These are phyloP conservation scores for Chloebia gouldiae DNA, from an alignment of 2,113 vertebrate species.

Conservation along the genomic window DNA sequence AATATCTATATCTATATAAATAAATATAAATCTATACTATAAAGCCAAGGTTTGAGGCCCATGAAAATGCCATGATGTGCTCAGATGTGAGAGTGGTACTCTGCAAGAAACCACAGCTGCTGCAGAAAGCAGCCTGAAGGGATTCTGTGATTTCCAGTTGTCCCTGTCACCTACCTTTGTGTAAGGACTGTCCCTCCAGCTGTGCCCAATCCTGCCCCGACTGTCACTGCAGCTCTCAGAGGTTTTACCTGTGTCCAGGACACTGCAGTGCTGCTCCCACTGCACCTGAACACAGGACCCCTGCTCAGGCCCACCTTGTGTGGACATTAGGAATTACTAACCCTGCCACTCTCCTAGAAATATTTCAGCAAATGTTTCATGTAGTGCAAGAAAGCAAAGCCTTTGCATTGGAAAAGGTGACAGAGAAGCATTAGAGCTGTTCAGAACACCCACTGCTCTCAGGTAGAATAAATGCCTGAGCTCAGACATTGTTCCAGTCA, in stretches of 20 bases:
- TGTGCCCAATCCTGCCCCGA: neutral
- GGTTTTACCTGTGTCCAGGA: neutral
- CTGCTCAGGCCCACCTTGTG: neutral
- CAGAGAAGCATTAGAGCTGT: neutral
- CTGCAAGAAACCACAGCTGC: neutral
- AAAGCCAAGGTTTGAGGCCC: neutral
- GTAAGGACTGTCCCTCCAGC: neutral
- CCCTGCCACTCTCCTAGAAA: neutral
- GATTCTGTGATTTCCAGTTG: neutral
- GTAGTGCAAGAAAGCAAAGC: neutral
- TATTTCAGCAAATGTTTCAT: neutral
- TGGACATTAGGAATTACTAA: too few relatives aligned
- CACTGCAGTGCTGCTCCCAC: neutral
- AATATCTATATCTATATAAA: neutral
- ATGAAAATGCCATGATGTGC: neutral
- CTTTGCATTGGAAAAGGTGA: neutral
- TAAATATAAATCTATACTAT: too few relatives aligned
- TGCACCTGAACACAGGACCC: neutral
- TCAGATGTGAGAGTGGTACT: neutral
- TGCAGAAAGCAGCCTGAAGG: neutral
- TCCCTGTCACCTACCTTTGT: too few relatives aligned
- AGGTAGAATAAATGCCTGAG: neutral
- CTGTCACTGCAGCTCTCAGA: neutral
- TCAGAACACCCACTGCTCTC: rapidly evolving
- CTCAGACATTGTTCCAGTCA: neutral